These are phyloP conservation scores for Apomyelois bistriatella DNA, from an alignment of 2,888 invertebrate species.

Conservation along the genomic window DNA sequence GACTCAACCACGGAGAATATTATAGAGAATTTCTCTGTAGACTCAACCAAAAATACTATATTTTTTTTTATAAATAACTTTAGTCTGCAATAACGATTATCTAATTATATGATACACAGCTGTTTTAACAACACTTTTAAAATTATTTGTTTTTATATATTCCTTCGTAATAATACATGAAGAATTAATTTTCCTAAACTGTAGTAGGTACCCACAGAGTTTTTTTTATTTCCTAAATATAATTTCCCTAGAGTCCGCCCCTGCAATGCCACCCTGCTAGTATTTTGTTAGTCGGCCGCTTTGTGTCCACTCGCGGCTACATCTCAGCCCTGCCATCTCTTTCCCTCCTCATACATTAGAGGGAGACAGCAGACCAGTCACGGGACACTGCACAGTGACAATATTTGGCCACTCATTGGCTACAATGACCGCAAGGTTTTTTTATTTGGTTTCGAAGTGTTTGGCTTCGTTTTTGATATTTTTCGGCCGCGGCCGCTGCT, in stretches of 20 bases:
- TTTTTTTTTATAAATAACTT: no score
- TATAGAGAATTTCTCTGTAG: no score
- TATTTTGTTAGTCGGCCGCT: conserved; percentile 76
- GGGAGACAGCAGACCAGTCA: conserved; percentile 38
- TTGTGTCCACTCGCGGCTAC: conserved; percentile 54
- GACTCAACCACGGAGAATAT: no score
- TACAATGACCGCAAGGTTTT: conserved; percentile 43
- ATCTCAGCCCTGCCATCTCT: conserved; percentile 32
- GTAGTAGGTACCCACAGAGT: not conserved
- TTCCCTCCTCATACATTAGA: conserved; percentile 29
- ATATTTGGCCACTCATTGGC: conserved; percentile 73
- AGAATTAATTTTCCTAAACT: no score
- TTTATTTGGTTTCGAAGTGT: conserved; percentile 22
- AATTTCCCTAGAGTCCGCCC: conserved; percentile 32
- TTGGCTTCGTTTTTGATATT: conserved; percentile 43
- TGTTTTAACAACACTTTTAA: no score
- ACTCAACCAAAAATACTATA: no score
- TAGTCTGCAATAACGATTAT: no score
- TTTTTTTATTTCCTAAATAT: not conserved
- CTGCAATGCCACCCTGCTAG: conserved; percentile 76
- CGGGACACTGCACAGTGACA: conserved; percentile 53
- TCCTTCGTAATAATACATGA: no score
- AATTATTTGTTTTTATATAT: no score
- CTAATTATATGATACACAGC: no score
- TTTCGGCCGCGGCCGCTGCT: conserved; percentile 26